phyloP scores from a whole-genome alignment of 1,140 invertebrate species.

The Triops cancriformis region DNA sequence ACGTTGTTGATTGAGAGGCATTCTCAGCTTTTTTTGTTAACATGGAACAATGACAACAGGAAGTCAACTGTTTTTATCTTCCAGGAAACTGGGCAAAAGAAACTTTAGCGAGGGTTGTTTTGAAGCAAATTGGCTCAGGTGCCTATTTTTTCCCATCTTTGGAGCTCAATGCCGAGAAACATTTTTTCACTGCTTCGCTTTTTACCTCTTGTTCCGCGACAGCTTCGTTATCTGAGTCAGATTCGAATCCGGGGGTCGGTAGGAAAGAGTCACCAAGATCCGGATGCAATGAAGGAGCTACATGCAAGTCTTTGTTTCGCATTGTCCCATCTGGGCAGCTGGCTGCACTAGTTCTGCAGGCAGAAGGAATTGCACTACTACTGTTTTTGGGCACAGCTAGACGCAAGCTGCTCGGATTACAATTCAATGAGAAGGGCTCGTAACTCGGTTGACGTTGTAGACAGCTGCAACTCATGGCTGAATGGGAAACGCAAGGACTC shows the following conservation, averaged over 20 bases:
- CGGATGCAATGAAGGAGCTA: background rate
- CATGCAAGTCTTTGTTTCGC: background rate
- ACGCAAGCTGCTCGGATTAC: background rate
- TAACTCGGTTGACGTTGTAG: background rate
- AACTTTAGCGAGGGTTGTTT: background rate
- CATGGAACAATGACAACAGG: background rate
- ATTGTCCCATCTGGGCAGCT: background rate
- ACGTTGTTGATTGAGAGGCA: no score
- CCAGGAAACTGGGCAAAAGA: background rate
- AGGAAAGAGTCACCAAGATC: background rate
- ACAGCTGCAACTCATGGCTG: slow-evolving; percentile 8
- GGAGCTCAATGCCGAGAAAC: background rate
- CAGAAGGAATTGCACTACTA: slow-evolving; percentile 1
- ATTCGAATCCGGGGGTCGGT: background rate
- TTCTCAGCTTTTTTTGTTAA: background rate
- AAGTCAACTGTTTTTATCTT: background rate
- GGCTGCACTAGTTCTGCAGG: background rate
- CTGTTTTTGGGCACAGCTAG: background rate
- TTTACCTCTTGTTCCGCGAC: background rate
- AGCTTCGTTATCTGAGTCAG: slow-evolving; percentile 2
- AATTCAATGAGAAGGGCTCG: background rate
- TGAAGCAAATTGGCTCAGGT: background rate
- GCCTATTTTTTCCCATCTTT: background rate
- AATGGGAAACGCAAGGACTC: slow-evolving; percentile 1
- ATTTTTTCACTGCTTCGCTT: background rate